A percentile compares a stretch with the other conserved stretches of the same genome.
These are phyloP conservation scores for Danio kyathit DNA, from an alignment of 2,797 vertebrate genomes.

Conservation along the genomic window DNA sequence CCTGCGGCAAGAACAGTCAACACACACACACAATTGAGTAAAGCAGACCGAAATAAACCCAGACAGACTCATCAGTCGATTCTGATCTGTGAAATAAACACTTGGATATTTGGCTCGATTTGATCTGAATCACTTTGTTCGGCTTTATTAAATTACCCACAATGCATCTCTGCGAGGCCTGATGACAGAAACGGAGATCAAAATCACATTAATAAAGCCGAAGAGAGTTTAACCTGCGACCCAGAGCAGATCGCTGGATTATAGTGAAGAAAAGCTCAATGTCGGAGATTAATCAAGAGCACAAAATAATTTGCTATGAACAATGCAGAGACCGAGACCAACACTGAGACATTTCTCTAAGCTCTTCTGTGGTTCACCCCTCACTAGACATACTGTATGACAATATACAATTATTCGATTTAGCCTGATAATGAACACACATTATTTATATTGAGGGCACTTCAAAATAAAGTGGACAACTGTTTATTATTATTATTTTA, in stretches of 20 bases:
- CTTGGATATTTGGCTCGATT: constrained; percentile 5
- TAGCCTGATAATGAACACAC: too few species aligned
- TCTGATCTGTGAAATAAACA: constrained; percentile 27
- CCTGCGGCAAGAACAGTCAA: constrained; percentile 71
- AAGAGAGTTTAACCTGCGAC: constrained; percentile 5
- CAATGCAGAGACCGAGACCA: neutral
- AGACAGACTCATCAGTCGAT: constrained; percentile 7
- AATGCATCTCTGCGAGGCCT: neutral
- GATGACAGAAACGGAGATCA: constrained; percentile 1
- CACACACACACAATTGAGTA: constrained; percentile 4
- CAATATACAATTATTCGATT: too few species aligned
- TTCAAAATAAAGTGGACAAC: too few species aligned
- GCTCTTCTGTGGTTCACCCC: too few species aligned
- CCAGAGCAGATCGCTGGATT: neutral
- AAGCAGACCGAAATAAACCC: constrained; percentile 13
- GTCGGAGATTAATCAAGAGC: neutral
- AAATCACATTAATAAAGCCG: neutral
- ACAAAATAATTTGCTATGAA: neutral
- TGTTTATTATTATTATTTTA: too few species aligned
- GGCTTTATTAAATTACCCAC: constrained; percentile 15
- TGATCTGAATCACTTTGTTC: neutral
- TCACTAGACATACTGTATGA: too few species aligned
- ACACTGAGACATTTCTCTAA: neutral
- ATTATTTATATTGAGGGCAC: too few species aligned
- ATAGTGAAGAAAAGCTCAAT: neutral